A percentile compares a stretch with the other conserved stretches of the same genome.
phyloP scores from a whole-genome alignment of 2,888 invertebrate genomes.

The Sesia bembeciformis region DNA sequence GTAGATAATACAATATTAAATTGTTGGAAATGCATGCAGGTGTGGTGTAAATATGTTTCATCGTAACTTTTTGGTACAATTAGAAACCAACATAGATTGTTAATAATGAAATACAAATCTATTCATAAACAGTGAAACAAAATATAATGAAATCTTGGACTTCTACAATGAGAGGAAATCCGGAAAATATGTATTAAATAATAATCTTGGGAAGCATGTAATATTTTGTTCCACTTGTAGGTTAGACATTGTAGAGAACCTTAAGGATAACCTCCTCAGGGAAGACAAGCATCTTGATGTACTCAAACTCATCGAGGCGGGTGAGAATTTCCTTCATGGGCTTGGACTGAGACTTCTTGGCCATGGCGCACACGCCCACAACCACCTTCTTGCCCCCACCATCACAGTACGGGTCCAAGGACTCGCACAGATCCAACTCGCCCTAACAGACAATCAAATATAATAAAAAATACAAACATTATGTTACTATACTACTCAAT shows the following conservation, averaged over 20 bases:
- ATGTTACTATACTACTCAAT: neutral
- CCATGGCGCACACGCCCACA: slow-evolving; percentile 99
- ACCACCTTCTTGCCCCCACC: slow-evolving; percentile 90
- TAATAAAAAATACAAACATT: slow-evolving; percentile 1
- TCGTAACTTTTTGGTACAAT: neutral
- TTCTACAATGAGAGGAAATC: neutral
- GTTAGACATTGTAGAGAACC: slow-evolving; percentile 76
- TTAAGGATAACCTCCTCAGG: slow-evolving; percentile 96
- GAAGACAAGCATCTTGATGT: slow-evolving; percentile 95
- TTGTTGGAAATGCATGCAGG: slow-evolving; percentile 9
- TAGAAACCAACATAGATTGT: neutral
- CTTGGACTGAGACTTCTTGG: slow-evolving; percentile 98
- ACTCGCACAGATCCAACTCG: slow-evolving; percentile 84
- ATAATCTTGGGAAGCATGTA: neutral
- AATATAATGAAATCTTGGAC: slow-evolving; percentile 1
- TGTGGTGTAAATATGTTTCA: too few relatives aligned
- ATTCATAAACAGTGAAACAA: slow-evolving; percentile 4
- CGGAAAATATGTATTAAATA: neutral
- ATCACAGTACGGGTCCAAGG: slow-evolving; percentile 75
- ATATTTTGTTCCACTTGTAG: slow-evolving; percentile 61
- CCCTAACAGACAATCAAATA: slow-evolving; percentile 64
- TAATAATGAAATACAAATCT: neutral
- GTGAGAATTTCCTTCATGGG: slow-evolving; percentile 99
- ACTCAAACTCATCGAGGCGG: slow-evolving; percentile 96
- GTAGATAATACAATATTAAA: neutral